Evolutionary conservation across 2,888 invertebrate species (phyloP).

Genomic region (Pherbina coryleti): DNA sequence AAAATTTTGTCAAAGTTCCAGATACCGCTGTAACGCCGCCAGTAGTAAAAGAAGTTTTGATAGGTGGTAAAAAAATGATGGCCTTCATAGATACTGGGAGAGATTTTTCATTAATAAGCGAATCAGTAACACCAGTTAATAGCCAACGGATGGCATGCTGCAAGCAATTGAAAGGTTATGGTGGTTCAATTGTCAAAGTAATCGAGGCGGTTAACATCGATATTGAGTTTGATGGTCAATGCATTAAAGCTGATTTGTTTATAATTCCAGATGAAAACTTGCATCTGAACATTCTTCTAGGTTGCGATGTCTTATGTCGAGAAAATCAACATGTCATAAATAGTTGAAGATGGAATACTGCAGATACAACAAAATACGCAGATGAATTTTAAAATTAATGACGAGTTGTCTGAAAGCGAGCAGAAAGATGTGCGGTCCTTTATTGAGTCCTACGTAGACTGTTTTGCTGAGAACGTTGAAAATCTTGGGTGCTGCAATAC

Average conservation of each 20-base stretch:
- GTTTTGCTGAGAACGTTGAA: too few species aligned
- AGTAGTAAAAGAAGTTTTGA: slow-evolving; percentile 32
- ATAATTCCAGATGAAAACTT: too few species aligned
- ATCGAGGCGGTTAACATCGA: slow-evolving; percentile 25
- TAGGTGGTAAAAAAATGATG: not conserved
- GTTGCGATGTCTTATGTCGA: slow-evolving; percentile 41
- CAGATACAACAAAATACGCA: slow-evolving; percentile 29
- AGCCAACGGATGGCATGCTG: not conserved
- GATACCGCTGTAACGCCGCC: slow-evolving; percentile 29
- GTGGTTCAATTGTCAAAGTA: slow-evolving; percentile 40
- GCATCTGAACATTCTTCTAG: too few species aligned
- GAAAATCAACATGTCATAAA: slow-evolving; percentile 31
- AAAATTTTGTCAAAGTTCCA: slow-evolving; percentile 19
- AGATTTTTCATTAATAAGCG: slow-evolving; percentile 39
- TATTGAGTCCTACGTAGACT: not conserved
- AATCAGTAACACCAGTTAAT: not conserved
- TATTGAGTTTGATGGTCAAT: too few species aligned
- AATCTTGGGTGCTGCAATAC: too few species aligned
- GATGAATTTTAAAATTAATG: not conserved
- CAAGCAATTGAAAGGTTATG: slow-evolving; percentile 43
- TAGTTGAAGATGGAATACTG: slow-evolving; percentile 41
- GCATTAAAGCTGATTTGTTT: too few species aligned
- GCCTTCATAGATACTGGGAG: slow-evolving; percentile 46
- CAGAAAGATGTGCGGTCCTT: not conserved
- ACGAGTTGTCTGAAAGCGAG: not conserved